These are phyloP conservation scores for Atlantisia rogersi DNA, from an alignment of 2,113 vertebrate species.

Conservation along the genomic window DNA sequence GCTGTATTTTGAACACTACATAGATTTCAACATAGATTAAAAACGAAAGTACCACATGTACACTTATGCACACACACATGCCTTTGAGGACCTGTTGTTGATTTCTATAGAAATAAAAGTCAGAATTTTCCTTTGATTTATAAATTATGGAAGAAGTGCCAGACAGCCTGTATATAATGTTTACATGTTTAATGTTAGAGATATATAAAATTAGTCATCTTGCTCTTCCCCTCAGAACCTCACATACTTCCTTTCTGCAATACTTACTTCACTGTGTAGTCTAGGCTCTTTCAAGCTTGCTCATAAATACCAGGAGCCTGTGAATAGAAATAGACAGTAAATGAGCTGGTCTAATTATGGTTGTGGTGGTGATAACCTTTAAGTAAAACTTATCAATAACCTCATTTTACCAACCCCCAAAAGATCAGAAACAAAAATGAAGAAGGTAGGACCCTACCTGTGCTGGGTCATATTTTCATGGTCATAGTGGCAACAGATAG, in stretches of 20 bases:
- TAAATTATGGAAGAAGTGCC: not conserved
- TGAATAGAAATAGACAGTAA: not conserved
- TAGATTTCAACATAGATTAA: not conserved
- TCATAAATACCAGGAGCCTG: not conserved
- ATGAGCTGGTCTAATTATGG: not conserved
- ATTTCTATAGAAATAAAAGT: not conserved
- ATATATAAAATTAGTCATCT: not conserved
- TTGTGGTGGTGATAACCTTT: not conserved
- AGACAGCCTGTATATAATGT: not conserved
- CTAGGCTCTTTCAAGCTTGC: not conserved
- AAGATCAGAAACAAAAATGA: not conserved
- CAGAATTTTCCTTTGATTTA: not conserved
- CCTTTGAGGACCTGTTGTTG: not conserved
- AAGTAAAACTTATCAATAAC: not conserved
- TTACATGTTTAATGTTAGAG: not conserved
- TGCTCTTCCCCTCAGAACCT: not conserved
- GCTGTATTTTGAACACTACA: not conserved
- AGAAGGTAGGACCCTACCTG: not conserved
- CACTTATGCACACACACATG: fast-evolving
- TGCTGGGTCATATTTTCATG: not conserved
- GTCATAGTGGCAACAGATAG: not conserved
- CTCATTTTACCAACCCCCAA: not conserved
- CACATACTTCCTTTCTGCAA: not conserved
- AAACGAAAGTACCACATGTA: not conserved
- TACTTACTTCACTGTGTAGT: not conserved